These are phyloP conservation scores for Bombus balteatus DNA, from an alignment of 1,140 invertebrate genomes.

Conservation along the genomic window DNA sequence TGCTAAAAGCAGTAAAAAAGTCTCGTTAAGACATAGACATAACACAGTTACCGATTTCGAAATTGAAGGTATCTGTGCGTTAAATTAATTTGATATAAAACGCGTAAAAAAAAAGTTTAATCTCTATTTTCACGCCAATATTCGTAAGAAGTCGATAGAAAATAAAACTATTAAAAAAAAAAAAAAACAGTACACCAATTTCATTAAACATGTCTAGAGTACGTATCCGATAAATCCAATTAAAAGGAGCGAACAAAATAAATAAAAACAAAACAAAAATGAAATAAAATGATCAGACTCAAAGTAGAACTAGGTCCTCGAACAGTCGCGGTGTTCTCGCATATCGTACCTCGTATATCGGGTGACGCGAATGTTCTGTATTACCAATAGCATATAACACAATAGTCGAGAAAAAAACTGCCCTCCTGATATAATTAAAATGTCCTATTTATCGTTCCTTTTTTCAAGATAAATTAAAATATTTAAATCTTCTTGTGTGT, in stretches of 20 bases:
- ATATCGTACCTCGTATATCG: neutral
- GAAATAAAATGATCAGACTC: neutral
- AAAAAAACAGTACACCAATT: neutral
- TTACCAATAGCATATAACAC: neutral
- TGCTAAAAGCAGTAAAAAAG: neutral
- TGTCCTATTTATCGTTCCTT: neutral
- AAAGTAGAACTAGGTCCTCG: neutral
- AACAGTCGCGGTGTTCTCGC: neutral
- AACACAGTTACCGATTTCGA: neutral
- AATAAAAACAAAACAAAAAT: neutral
- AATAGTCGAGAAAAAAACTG: neutral
- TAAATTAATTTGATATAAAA: neutral
- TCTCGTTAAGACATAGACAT: neutral
- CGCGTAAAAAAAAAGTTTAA: too few species aligned
- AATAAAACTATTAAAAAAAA: neutral
- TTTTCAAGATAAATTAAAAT: too few species aligned
- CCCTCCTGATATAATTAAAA: neutral
- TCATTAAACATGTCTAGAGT: neutral
- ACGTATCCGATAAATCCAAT: neutral
- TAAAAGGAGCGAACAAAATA: neutral
- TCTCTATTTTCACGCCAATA: neutral
- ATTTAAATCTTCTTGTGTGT: too few species aligned
- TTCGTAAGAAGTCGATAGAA: neutral
- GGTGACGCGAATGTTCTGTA: conserved; percentile 1
- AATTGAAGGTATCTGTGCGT: neutral